A percentile compares a stretch with the other conserved stretches of the same genome.
These are phyloP conservation scores for Menidia beryllina DNA, from an alignment of 2,113 vertebrate genomes.

Conservation along the genomic window DNA sequence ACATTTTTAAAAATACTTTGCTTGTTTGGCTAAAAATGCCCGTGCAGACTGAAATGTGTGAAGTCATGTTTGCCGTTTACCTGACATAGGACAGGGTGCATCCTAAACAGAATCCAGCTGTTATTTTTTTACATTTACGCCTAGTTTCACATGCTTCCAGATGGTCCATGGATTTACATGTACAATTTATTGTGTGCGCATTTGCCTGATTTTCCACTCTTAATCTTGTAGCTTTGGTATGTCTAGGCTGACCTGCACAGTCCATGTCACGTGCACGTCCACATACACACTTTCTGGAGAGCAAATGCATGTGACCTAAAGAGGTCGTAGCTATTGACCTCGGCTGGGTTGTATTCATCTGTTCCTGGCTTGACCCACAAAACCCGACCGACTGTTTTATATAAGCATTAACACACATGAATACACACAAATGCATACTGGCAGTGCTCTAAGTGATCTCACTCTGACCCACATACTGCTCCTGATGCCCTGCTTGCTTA, in stretches of 20 bases:
- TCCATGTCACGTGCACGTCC: constrained; percentile 3
- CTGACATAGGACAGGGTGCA: constrained; percentile 18
- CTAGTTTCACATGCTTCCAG: constrained; percentile 22
- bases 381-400: constrained; percentile 33
- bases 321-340: constrained; percentile 54
- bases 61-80: constrained; percentile 17
- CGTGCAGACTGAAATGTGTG: not conserved
- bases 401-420: constrained; percentile 28
- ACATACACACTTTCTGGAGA: constrained; percentile 1
- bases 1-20: not conserved
- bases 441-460: constrained; percentile 32
- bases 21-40: not conserved
- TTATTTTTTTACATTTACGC: constrained; percentile 26
- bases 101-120: constrained; percentile 37
- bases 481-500: constrained; percentile 44
- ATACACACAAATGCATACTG: constrained; percentile 21
- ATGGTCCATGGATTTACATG: constrained; percentile 37
- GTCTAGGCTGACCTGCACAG: not conserved
- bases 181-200: constrained; percentile 9
- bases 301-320: constrained; percentile 32
- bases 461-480: constrained; percentile 48
- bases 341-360: constrained; percentile 36
- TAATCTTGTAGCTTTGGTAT: constrained; percentile 43
- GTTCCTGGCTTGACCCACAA: constrained; percentile 58
- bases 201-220: constrained; percentile 22